Evolutionary conservation across 2,113 vertebrate genomes (phyloP).

Genomic region (Lophochroa leadbeateri): DNA sequence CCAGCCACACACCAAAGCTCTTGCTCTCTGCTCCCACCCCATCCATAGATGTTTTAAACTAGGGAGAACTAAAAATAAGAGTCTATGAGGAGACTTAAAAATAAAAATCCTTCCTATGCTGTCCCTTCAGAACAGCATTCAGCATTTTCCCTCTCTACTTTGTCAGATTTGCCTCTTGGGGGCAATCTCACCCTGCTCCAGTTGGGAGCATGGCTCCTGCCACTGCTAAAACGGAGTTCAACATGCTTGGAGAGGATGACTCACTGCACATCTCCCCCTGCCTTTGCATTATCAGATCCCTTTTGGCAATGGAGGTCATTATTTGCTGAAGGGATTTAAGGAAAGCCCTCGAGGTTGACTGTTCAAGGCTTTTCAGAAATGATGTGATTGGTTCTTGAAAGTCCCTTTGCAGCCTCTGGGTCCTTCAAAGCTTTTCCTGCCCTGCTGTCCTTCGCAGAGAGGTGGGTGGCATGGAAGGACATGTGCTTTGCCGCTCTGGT

Average conservation of each 20-base stretch:
- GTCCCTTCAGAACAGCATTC: neutral
- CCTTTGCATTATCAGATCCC: neutral
- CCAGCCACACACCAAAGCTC: neutral
- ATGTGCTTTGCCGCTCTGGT: neutral
- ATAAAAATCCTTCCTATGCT: neutral
- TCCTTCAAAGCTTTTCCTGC: neutral
- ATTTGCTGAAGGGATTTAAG: conserved; percentile 32
- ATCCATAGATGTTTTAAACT: neutral
- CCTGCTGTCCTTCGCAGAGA: neutral
- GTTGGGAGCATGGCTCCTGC: neutral
- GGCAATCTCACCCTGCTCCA: conserved; percentile 28
- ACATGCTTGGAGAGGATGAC: neutral
- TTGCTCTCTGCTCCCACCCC: neutral
- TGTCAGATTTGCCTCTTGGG: conserved; percentile 47
- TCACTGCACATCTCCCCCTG: neutral
- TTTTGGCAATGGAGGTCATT: conserved; percentile 13
- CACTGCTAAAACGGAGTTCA: neutral
- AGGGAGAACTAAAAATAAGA: neutral
- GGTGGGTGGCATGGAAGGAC: neutral
- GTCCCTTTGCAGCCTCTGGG: neutral
- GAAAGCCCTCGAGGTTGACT: neutral
- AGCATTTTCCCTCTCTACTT: neutral
- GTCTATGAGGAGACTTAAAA: neutral
- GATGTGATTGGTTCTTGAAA: neutral
- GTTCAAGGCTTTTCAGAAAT: neutral